Conservation (phyloP, 2,888 invertebrate species). For the Ornithoptera priamus region DNA sequence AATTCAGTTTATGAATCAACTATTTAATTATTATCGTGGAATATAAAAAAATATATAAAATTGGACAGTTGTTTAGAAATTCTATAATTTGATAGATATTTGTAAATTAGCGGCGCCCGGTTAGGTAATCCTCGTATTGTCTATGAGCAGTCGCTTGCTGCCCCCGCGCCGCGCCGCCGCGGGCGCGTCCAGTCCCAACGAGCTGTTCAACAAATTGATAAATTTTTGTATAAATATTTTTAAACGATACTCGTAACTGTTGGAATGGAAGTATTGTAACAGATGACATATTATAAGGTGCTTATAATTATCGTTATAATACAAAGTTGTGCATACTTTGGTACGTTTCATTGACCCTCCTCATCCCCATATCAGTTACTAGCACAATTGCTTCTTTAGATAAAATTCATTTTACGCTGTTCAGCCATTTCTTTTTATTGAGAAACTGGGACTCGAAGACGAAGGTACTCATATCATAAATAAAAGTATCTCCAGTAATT, state of each 20-base stretch:
- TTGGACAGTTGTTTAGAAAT: no score
- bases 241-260: constrained; percentile 74
- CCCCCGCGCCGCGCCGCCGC: background rate
- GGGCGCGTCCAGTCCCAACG: constrained; percentile 48
- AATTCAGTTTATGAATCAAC: no score
- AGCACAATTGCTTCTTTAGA: no score
- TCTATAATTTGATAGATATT: background rate
- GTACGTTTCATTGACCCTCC: constrained; percentile 36
- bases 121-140: background rate
- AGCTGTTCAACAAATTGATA: constrained; percentile 67
- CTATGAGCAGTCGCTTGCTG: constrained; percentile 32
- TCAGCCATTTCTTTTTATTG: no score
- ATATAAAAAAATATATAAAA: no score
- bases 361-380: background rate
- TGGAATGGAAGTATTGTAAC: constrained; percentile 74
- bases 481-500: no score
- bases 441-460: no score
- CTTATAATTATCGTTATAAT: constrained; percentile 80
- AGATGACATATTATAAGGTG: constrained; percentile 79
- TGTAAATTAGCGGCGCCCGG: background rate
- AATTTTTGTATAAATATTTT: constrained; percentile 78
- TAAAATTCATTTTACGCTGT: no score
- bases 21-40: no score
- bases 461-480: no score
- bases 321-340: constrained; percentile 77